A percentile compares a stretch with the other conserved stretches of the same genome.
Conservation (phyloP, 2,888 invertebrate genomes). For the Machimus rusticus region DNA sequence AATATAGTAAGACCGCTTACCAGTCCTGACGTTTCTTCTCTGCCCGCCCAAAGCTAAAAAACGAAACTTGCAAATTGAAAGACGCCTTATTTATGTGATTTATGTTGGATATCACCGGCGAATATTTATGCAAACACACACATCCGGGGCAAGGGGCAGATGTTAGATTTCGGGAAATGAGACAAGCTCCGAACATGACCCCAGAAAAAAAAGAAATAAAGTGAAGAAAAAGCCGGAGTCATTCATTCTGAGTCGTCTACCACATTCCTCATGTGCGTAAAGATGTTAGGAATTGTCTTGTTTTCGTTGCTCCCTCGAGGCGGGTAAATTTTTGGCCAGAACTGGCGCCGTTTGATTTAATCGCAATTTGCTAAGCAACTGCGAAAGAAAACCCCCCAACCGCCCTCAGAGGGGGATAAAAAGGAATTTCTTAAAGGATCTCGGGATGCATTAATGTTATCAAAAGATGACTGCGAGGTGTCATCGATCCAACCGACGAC, state of each 20-base stretch:
- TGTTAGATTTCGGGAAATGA: background rate
- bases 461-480: background rate
- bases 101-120: background rate
- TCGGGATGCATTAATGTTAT: background rate
- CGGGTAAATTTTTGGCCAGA: background rate
- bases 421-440: background rate
- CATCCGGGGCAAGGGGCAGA: background rate
- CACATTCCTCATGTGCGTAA: background rate
- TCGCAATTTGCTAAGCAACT: background rate
- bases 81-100: background rate
- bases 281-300: background rate
- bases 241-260: background rate
- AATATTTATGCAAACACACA: background rate
- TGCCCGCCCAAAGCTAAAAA: background rate
- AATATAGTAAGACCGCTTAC: background rate
- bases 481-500: background rate
- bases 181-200: background rate
- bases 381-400: background rate
- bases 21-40: background rate
- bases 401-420: background rate
- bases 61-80: background rate
- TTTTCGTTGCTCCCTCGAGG: background rate
- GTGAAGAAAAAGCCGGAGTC: background rate
- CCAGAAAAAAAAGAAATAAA: background rate
- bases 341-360: constrained; percentile 20